Evolutionary conservation across 2,113 vertebrate species (phyloP).

Genomic region (Lonchura striata): DNA sequence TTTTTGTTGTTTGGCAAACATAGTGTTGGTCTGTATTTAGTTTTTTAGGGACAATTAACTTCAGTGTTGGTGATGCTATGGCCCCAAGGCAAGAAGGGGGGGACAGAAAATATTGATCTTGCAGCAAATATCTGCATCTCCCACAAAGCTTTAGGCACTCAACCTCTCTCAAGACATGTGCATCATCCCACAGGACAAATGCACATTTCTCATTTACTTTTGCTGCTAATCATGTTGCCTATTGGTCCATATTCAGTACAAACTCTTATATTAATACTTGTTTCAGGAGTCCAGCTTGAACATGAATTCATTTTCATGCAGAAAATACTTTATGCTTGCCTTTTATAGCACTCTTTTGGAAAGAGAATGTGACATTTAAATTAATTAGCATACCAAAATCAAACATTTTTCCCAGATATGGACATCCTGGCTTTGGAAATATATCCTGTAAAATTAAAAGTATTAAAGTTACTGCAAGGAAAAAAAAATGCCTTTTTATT

Average conservation of each 20-base stretch:
- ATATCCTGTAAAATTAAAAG: background rate
- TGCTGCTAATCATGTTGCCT: background rate
- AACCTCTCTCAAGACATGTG: background rate
- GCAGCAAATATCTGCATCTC: background rate
- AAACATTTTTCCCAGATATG: background rate
- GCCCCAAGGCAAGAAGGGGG: background rate
- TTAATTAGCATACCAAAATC: background rate
- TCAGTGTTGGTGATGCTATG: background rate
- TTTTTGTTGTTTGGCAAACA: background rate
- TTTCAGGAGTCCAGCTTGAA: background rate
- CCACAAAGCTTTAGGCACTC: background rate
- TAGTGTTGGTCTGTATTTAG: background rate
- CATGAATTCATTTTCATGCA: background rate
- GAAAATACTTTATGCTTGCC: background rate
- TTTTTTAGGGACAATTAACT: slow-evolving; percentile 33
- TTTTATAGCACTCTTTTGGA: background rate
- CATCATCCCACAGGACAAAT: background rate
- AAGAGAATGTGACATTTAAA: background rate
- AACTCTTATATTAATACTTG: background rate
- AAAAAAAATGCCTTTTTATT: background rate
- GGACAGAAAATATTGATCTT: background rate
- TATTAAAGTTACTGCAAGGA: background rate
- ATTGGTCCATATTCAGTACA: background rate
- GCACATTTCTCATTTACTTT: background rate
- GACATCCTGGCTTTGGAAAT: background rate